These are phyloP conservation scores for Gymnarchus niloticus DNA, from an alignment of 2,113 vertebrate genomes.

Conservation along the genomic window DNA sequence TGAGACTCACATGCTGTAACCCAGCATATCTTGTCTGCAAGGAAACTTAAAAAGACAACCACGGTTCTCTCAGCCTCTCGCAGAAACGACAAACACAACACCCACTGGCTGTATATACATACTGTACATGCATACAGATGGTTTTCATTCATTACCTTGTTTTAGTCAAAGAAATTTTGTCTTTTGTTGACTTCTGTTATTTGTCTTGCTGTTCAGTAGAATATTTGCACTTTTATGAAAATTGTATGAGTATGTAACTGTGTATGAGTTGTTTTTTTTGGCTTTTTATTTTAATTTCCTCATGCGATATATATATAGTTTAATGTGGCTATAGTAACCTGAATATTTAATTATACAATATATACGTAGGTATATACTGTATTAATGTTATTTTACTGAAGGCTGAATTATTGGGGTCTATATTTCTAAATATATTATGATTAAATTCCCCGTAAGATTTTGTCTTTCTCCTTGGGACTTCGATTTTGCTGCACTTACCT, in stretches of 20 bases:
- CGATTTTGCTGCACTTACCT: slow-evolving; percentile 20
- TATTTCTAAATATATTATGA: not conserved
- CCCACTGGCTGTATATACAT: slow-evolving; percentile 32
- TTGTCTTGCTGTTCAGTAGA: slow-evolving; percentile 34
- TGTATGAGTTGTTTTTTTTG: slow-evolving; percentile 25
- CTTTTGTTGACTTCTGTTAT: slow-evolving; percentile 17
- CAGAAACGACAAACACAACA: not conserved
- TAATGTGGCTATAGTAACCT: slow-evolving; percentile 25
- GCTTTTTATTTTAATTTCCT: slow-evolving; percentile 31
- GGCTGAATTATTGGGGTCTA: slow-evolving; percentile 20
- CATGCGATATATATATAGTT: slow-evolving; percentile 18
- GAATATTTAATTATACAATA: slow-evolving; percentile 26
- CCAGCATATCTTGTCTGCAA: not conserved
- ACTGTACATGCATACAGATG: slow-evolving; percentile 29
- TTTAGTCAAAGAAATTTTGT: slow-evolving; percentile 21
- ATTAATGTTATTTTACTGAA: slow-evolving; percentile 22
- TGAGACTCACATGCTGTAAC: not conserved
- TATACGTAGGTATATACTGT: slow-evolving; percentile 32
- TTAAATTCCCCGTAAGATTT: slow-evolving; percentile 21
- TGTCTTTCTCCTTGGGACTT: slow-evolving; percentile 6
- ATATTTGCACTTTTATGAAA: slow-evolving; percentile 32
- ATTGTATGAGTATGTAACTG: slow-evolving; percentile 24
- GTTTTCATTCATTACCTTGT: slow-evolving; percentile 19
- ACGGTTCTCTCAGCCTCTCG: not conserved
- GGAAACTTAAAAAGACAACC: not conserved